Conservation (phyloP, 2,888 invertebrate species). For the Pandemis corylana region DNA sequence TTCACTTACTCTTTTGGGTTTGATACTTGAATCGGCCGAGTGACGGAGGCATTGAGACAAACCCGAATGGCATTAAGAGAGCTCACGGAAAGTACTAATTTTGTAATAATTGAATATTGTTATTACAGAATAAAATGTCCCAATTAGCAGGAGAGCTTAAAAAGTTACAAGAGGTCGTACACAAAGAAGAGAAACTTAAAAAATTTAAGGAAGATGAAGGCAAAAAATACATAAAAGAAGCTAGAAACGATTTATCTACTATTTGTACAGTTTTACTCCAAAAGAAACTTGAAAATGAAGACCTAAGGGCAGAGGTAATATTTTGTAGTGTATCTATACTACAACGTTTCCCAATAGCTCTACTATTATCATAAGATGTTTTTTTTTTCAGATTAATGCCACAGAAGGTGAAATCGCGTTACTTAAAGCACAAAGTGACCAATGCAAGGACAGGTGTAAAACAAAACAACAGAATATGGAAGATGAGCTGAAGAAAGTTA, state of each 20-base stretch:
- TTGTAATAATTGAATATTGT: no score
- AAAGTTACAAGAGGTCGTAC: slow-evolving; percentile 51
- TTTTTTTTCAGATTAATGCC: slow-evolving; percentile 63
- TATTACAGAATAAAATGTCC: slow-evolving; percentile 56
- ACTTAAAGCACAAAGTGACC: slow-evolving; percentile 57
- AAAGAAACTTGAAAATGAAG: slow-evolving; percentile 73
- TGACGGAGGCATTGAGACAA: no score
- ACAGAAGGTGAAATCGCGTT: slow-evolving; percentile 64
- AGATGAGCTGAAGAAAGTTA: slow-evolving; percentile 61
- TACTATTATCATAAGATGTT: no score
- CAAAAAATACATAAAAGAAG: slow-evolving; percentile 61
- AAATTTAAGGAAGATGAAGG: slow-evolving; percentile 65
- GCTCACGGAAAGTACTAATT: no score
- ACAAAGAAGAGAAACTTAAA: slow-evolving; percentile 58
- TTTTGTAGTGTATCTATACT: not conserved
- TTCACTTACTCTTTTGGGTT: no score
- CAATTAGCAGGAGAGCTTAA: slow-evolving; percentile 53
- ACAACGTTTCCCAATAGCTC: not conserved
- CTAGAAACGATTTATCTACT: slow-evolving; percentile 69
- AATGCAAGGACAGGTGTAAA: slow-evolving; percentile 67
- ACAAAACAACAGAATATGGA: slow-evolving; percentile 57
- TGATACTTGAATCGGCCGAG: no score
- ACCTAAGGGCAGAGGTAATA: slow-evolving; percentile 64
- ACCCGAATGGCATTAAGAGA: no score
- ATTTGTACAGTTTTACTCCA: slow-evolving; percentile 65